Conservation (phyloP, 2,797 vertebrate species). For the Phataginus tricuspis region DNA sequence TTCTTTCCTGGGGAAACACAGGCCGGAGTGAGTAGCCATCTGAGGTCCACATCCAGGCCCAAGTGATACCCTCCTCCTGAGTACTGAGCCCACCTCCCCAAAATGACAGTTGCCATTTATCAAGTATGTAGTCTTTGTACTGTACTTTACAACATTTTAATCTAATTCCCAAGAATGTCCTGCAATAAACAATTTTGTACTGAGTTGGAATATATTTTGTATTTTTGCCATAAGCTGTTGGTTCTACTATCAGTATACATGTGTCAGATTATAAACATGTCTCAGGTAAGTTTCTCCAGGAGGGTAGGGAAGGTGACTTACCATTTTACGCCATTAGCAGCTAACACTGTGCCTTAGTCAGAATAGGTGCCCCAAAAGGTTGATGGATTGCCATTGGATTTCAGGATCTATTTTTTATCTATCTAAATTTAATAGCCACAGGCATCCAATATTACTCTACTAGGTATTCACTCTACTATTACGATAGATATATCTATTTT, state of each 20-base stretch:
- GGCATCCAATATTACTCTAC: constrained; percentile 12
- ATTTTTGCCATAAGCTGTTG: background rate
- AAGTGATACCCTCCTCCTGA: background rate
- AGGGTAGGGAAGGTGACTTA: background rate
- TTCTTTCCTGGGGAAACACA: background rate
- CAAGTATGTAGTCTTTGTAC: background rate
- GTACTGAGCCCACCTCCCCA: background rate
- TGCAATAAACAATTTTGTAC: background rate
- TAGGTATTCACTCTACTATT: background rate
- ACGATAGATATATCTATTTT: background rate
- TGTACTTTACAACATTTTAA: background rate
- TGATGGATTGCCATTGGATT: background rate
- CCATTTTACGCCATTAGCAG: background rate
- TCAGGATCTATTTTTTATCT: background rate
- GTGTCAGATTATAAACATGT: background rate
- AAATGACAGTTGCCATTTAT: background rate
- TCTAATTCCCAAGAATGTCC: background rate
- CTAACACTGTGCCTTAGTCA: background rate
- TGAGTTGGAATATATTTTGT: background rate
- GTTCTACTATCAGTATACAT: background rate
- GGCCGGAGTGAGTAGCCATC: background rate
- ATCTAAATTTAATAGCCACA: background rate
- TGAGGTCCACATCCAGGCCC: background rate
- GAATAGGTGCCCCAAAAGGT: background rate
- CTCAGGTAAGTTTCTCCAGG: background rate